phyloP scores from a whole-genome alignment of 2,888 invertebrate species.

The Girardia tigrina region DNA sequence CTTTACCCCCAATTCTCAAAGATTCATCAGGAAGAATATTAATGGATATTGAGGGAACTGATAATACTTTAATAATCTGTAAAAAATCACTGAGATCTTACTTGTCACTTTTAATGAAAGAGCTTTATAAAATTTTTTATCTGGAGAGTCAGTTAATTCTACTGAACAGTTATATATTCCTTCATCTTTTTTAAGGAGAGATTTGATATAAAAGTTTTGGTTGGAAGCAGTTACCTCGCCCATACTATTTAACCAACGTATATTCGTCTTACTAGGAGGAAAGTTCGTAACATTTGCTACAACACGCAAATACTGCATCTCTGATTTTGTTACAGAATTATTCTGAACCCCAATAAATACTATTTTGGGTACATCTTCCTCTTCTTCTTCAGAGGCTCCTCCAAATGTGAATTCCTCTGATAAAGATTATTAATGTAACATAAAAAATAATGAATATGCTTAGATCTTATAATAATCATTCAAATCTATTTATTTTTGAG shows the following conservation, averaged over 20 bases:
- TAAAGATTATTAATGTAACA: too few relatives aligned
- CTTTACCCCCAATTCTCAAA: not conserved
- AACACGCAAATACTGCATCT: not conserved
- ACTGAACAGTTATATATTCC: not conserved
- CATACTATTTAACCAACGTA: not conserved
- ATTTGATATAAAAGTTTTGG: not conserved
- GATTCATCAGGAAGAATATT: conserved; percentile 12
- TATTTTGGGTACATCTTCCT: not conserved
- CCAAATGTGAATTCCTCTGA: not conserved
- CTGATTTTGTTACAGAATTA: not conserved
- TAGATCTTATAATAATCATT: too few relatives aligned
- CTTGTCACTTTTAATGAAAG: not conserved
- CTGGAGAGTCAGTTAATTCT: not conserved
- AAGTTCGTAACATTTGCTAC: not conserved
- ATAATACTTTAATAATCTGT: not conserved
- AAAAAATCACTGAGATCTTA: not conserved
- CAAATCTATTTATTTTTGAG: too few relatives aligned
- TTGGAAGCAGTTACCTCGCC: not conserved
- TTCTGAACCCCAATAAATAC: not conserved
- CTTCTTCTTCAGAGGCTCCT: not conserved
- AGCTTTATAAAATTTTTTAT: not conserved
- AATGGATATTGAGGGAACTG: not conserved
- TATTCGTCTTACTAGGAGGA: not conserved
- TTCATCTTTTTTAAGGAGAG: not conserved
- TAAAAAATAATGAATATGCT: too few relatives aligned